phyloP scores from a whole-genome alignment of 2,797 vertebrate species.

The Poecile montanus region DNA sequence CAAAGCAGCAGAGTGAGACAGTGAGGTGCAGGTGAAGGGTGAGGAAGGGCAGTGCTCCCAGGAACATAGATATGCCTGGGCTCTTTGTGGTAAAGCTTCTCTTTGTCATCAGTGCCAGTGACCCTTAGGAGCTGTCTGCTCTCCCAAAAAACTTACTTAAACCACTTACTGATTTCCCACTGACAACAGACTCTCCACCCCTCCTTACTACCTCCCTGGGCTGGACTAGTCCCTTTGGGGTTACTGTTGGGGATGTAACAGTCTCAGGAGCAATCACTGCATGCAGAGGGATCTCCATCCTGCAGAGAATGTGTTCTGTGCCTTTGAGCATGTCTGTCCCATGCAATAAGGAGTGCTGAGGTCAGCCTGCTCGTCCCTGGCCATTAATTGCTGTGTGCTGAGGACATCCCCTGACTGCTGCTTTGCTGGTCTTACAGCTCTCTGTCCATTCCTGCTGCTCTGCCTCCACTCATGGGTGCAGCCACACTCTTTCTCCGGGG shows the following conservation, averaged over 20 bases:
- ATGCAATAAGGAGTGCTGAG: background rate
- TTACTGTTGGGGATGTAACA: background rate
- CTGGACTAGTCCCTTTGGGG: background rate
- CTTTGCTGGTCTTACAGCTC: background rate
- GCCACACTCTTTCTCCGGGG: background rate
- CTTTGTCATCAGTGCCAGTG: background rate
- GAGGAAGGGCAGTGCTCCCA: background rate
- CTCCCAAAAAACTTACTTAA: background rate
- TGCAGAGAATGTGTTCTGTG: background rate
- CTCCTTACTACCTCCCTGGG: background rate
- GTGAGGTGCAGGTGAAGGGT: background rate
- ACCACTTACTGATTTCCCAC: background rate
- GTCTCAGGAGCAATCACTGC: background rate
- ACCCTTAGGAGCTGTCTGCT: background rate
- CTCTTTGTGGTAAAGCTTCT: background rate
- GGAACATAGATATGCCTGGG: fast-evolving
- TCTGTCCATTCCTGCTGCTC: background rate
- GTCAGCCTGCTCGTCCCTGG: fast-evolving
- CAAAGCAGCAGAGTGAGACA: background rate
- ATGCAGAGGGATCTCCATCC: background rate
- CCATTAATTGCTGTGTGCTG: background rate
- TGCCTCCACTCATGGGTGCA: background rate
- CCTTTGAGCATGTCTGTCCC: background rate
- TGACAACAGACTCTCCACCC: background rate
- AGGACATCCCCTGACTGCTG: background rate